These are phyloP conservation scores for Helicoverpa zea DNA, from an alignment of 1,140 invertebrate species.

Conservation along the genomic window DNA sequence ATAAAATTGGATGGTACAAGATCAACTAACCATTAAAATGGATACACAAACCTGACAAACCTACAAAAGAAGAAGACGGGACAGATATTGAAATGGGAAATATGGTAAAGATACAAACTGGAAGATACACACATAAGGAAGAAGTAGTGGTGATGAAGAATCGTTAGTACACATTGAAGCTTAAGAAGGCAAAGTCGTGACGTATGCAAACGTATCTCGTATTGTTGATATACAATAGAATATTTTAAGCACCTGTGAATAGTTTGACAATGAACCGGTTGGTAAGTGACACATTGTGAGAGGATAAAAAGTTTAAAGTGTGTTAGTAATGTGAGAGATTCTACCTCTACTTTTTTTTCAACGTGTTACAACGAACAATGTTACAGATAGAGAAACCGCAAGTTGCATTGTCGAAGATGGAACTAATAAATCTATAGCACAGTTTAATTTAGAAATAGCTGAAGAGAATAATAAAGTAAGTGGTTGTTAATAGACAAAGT, in stretches of 20 bases:
- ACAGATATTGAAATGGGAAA: too few species aligned
- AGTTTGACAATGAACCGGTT: conserved; percentile 23
- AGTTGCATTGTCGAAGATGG: too few species aligned
- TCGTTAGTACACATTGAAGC: neutral
- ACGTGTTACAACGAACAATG: too few species aligned
- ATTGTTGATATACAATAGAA: conserved; percentile 25
- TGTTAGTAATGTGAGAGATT: conserved; percentile 1
- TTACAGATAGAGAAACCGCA: neutral
- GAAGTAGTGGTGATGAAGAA: conserved; percentile 1
- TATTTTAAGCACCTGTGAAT: conserved; percentile 30
- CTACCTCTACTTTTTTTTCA: neutral
- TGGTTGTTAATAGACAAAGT: neutral
- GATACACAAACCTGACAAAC: neutral
- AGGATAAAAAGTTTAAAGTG: neutral
- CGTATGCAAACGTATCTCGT: neutral
- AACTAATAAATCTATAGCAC: too few species aligned
- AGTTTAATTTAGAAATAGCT: too few species aligned
- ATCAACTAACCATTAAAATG: too few species aligned
- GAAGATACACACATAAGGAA: neutral
- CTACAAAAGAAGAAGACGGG: too few species aligned
- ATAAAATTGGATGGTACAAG: neutral
- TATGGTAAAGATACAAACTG: too few species aligned
- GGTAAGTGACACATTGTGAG: neutral
- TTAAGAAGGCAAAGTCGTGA: conserved; percentile 18
- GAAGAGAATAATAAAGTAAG: neutral